Conservation (phyloP, 1,140 invertebrate species). For the Gerris buenoi region DNA sequence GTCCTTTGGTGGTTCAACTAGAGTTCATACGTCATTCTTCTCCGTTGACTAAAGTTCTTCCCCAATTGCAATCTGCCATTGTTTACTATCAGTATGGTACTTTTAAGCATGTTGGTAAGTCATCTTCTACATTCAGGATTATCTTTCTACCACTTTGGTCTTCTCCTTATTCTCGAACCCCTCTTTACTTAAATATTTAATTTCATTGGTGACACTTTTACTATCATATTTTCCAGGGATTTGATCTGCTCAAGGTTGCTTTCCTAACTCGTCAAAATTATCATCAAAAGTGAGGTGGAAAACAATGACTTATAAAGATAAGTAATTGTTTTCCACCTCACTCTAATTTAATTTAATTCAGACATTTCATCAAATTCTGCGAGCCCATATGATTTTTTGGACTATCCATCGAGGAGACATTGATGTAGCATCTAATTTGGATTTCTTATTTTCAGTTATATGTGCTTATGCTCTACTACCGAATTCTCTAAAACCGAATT, state of each 20-base stretch:
- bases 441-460: background rate
- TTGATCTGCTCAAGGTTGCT: no score
- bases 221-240: no score
- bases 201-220: no score
- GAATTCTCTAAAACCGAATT: background rate
- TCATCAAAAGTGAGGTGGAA: no score
- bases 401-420: background rate
- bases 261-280: no score
- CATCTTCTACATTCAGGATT: no score
- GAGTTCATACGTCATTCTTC: constrained; percentile 17
- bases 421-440: background rate
- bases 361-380: background rate
- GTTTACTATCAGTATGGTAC: constrained; percentile 11
- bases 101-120: no score
- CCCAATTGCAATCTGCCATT: constrained; percentile 20
- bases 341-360: background rate
- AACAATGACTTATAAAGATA: no score
- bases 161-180: no score
- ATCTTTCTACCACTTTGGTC: no score
- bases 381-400: background rate
- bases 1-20: constrained; percentile 13
- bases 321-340: no score
- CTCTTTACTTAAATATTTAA: no score
- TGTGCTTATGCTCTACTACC: background rate
- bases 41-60: constrained; percentile 19